Evolutionary conservation across 2,113 vertebrate species (phyloP), one percentile per base, ranked within the genome.

Genomic region (Siphamia tubifer): DNA sequence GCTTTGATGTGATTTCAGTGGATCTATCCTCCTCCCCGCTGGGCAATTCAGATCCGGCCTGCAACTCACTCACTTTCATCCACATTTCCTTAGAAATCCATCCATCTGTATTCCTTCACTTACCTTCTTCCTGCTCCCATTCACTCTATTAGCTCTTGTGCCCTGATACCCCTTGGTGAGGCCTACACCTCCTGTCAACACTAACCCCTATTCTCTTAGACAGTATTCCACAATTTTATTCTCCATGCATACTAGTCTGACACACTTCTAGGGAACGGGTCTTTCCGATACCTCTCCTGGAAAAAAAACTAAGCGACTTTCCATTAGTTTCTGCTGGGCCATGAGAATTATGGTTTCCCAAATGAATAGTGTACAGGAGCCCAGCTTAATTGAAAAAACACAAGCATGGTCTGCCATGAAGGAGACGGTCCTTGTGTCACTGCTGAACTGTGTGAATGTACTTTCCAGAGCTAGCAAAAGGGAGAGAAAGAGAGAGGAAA

Each of bases 331-430:
- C 75, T 87, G 83, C 85, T 56, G 86, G 85, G 86, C 89, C 86
- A 87, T 82, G 91, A 92, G 90, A 92, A 91, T 91, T 90, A 92
- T 90, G 86, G 87, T 89, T 91, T 93, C 90, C 89, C 88, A 91
- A 92, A 91, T 89, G 88, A 91, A 88, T 87, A 89, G 90, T 79
- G 87, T 87, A 92, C 90, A 83, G 90, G 85, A 92, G 88, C 88
- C 64, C 24, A 39, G 56, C 86, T 88, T 93, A 91, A 93, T 93
- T 93, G 90, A 91, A 92, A 93, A 92, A 93, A 91, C 91, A 93
- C 86, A 91, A 82, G 89, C 79, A 42, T 45, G 77, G 85, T 84
- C 86, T 92, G 85, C 88, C 84, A 86, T 82, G 85, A 74, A 86
- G 83, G 86, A 91, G 89, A 91, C 88, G 66, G 89, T 90, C 89